Percentiles rank a stretch among this genome's conserved stretches.
These are phyloP conservation scores for Corythaeola cristata DNA, from an alignment of 2,113 vertebrate species.

Conservation along the genomic window DNA sequence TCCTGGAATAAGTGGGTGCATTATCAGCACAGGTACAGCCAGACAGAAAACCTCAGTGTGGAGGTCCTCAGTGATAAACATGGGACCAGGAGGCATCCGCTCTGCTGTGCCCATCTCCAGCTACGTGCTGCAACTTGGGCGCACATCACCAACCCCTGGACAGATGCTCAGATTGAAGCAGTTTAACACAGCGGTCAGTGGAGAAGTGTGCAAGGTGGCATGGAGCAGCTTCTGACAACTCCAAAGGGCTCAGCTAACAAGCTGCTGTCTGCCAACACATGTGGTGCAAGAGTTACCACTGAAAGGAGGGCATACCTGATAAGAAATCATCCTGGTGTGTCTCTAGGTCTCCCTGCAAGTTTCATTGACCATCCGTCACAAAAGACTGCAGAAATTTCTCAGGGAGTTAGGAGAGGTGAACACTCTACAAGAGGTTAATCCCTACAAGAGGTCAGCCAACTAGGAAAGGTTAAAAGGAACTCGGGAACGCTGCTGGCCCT, in stretches of 20 bases:
- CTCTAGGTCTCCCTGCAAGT: neutral
- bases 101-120: neutral
- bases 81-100: neutral
- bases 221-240: neutral
- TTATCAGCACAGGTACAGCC: neutral
- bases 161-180: neutral
- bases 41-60: neutral
- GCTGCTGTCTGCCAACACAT: neutral
- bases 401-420: neutral
- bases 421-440: neutral
- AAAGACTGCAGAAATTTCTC: accelerated
- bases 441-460: neutral
- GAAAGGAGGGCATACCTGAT: neutral
- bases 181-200: accelerated
- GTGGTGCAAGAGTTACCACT: neutral
- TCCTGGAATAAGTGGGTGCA: neutral
- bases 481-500: neutral
- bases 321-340: neutral
- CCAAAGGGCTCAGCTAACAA: neutral
- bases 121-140: accelerated
- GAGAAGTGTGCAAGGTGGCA: neutral
- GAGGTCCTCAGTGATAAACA: neutral
- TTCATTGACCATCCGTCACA: neutral
- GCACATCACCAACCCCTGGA: neutral
- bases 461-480: neutral